Evolutionary conservation across 2,113 vertebrate genomes (phyloP).

Genomic region (Gopherus flavomarginatus): DNA sequence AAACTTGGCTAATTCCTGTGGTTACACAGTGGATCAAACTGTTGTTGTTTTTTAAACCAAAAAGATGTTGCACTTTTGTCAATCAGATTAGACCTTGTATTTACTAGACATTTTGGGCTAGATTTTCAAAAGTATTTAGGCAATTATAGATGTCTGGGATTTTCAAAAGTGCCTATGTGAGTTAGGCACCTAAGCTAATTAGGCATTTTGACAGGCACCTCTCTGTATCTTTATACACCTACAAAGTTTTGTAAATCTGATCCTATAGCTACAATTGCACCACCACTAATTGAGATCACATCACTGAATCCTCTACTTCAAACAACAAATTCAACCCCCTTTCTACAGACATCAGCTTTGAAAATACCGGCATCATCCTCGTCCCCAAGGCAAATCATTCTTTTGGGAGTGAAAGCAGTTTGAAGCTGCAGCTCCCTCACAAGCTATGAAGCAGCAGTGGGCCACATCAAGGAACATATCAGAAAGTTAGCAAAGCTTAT

Average conservation of each 20-base stretch:
- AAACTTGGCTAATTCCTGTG: constrained; percentile 13
- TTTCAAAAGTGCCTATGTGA: not conserved
- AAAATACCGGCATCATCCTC: not conserved
- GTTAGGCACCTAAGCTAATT: not conserved
- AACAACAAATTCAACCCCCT: not conserved
- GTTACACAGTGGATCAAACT: not conserved
- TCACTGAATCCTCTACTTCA: not conserved
- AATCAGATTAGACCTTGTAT: constrained; percentile 31
- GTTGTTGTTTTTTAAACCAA: not conserved
- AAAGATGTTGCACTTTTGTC: not conserved
- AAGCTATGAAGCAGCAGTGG: not conserved
- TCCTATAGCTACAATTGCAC: not conserved
- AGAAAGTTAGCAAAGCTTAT: not conserved
- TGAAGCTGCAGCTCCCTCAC: constrained; percentile 20
- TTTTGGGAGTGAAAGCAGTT: constrained; percentile 3
- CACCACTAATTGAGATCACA: not conserved
- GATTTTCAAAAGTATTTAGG: constrained; percentile 36
- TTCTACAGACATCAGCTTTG: not conserved
- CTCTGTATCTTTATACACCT: not conserved
- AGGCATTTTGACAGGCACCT: not conserved
- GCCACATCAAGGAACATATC: constrained; percentile 56
- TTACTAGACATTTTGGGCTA: not conserved
- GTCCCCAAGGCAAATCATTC: not conserved
- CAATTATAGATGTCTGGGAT: not conserved
- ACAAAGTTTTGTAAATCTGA: not conserved